phyloP scores from a whole-genome alignment of 2,113 vertebrate species.

The Indicator maculatus region DNA sequence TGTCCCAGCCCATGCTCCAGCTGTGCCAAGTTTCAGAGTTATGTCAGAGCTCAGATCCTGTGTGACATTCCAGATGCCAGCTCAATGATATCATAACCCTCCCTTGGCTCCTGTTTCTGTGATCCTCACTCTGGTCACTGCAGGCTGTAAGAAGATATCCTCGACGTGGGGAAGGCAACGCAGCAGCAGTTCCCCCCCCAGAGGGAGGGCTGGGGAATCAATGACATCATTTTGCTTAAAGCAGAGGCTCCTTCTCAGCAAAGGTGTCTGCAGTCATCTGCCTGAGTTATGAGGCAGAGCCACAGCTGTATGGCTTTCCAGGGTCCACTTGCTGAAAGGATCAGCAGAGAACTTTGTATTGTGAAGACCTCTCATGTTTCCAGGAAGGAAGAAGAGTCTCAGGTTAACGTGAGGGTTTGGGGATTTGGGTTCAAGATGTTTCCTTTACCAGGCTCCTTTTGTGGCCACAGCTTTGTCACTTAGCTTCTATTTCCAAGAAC shows the following conservation, averaged over 20 bases:
- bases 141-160: conserved; percentile 34
- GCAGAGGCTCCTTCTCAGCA: not conserved
- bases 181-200: not conserved
- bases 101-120: conserved; percentile 23
- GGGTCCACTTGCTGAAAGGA: not conserved
- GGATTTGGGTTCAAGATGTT: not conserved
- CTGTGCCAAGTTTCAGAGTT: conserved; percentile 65
- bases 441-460: not conserved
- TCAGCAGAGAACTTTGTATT: not conserved
- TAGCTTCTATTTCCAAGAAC: not conserved
- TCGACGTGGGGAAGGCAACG: conserved; percentile 33
- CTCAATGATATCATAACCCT: not conserved
- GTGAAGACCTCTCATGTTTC: not conserved
- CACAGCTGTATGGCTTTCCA: not conserved
- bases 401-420: not conserved
- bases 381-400: not conserved
- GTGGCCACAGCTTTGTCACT: not conserved
- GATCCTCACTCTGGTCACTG: not conserved
- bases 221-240: not conserved
- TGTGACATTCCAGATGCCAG: conserved; percentile 55
- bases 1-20: conserved; percentile 41
- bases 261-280: not conserved
- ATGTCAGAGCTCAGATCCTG: conserved; percentile 11
- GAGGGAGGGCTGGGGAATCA: not conserved
- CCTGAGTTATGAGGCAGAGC: not conserved